A percentile compares a stretch with the other conserved stretches of the same genome.
Conservation (phyloP, 2,888 invertebrate genomes). For the Cabera pusaria region DNA sequence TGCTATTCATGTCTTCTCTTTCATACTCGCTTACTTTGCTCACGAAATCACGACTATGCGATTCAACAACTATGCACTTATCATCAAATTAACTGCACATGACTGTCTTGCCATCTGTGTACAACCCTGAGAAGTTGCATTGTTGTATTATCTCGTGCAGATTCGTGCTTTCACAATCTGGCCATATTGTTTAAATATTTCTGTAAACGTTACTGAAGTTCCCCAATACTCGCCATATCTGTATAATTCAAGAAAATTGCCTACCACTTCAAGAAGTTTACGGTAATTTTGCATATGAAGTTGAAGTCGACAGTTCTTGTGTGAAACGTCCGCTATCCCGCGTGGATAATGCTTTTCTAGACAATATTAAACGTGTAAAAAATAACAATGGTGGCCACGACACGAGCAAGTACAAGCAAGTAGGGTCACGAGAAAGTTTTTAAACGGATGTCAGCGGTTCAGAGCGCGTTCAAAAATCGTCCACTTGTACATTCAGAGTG, state of each 20-base stretch:
- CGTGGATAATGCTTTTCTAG: constrained; percentile 21
- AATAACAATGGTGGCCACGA: constrained; percentile 26
- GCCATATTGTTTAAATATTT: constrained; percentile 1
- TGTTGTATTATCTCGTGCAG: constrained; percentile 10
- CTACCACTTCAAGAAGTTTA: constrained; percentile 3
- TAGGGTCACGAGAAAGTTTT: constrained; percentile 54
- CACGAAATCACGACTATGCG: constrained; percentile 54
- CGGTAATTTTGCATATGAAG: constrained; percentile 2
- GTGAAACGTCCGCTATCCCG: constrained; percentile 13
- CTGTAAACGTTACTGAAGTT: constrained; percentile 1
- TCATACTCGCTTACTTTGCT: constrained; percentile 42
- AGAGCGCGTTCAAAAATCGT: constrained; percentile 50
- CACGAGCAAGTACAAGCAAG: constrained; percentile 29
- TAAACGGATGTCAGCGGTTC: constrained; percentile 45
- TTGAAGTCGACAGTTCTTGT: not conserved
- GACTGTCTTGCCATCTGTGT: constrained; percentile 11
- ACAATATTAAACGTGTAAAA: constrained; percentile 23
- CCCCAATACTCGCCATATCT: constrained; percentile 6
- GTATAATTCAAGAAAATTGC: constrained; percentile 10
- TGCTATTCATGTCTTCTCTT: constrained; percentile 63
- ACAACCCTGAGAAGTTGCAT: constrained; percentile 4
- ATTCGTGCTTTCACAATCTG: constrained; percentile 10
- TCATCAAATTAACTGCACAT: constrained; percentile 30
- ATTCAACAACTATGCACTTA: constrained; percentile 36
- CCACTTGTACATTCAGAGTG: constrained; percentile 47